Evolutionary conservation across 30 jellyfish, hydroid and myxozoan genomes (phyloP), one percentile per base, ranked within the genome.

Genomic region (Phacellophora camtschatica): DNA sequence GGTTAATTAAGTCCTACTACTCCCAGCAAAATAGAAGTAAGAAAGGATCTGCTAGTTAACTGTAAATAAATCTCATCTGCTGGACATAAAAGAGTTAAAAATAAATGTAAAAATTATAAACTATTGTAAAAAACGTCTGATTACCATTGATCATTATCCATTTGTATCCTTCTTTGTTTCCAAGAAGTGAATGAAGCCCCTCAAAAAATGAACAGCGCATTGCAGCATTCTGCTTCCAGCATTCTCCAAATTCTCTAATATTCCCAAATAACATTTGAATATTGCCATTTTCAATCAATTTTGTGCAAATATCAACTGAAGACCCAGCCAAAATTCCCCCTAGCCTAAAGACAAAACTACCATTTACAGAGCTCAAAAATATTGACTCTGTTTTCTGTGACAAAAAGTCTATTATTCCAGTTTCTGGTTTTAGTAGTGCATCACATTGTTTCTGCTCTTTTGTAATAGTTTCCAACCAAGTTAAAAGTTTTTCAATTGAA

Each of bases 311-410:
- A 1, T 65, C 61, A 10, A 18, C 29, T 32, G 71, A 58, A 34
- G 55, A 41, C 3, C 84, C 84, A 4, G 68, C 91, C 10, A 80
- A 24, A 24, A 80, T 46, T 25, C 91, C 91, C 11, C 71, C 84
- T 0, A 80, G 84, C 71, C 82, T 46, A 2, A 80, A 50, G 9
- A 84, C 80, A 36, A 80, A 80, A 50, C 53, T 80, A 8, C 66
- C 91, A 46, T 71, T 49, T 0, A 56, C 25, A 6, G 77, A 51
- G 25, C 53, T 15, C 6, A 27, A 37, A 43, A 80, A 36, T 48
- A 80, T n/a, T 19, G 70, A n/a, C 7, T 63, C 70, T 23, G 69
- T 68, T 45, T 64, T 41, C 5, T 45, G 35, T 4, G 71, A 66
- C 13, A 80, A 70, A 57, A 80, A 80, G 4, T 20, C 59, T 36